These are phyloP conservation scores for Samia ricini DNA, from an alignment of 1,140 invertebrate species.

Conservation along the genomic window DNA sequence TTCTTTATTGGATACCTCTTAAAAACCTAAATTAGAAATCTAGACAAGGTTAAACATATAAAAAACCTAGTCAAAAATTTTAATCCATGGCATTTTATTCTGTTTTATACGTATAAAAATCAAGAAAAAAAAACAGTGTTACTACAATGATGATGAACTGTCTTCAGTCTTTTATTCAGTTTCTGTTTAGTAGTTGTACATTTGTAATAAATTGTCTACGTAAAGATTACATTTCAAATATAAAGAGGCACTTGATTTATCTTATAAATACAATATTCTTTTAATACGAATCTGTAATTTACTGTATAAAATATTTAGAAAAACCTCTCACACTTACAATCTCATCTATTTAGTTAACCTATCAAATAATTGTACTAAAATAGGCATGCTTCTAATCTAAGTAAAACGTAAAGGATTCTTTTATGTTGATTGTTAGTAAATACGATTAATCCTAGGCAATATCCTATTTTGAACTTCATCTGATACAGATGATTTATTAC, in stretches of 20 bases:
- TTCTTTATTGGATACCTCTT: background rate
- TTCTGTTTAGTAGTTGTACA: background rate
- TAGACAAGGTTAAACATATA: background rate
- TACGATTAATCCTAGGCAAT: conserved; percentile 52
- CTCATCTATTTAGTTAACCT: conserved; percentile 42
- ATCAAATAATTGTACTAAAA: conserved; percentile 74
- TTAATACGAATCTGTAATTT: background rate
- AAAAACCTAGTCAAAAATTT: background rate
- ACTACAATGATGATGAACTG: background rate
- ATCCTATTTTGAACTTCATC: conserved; percentile 71
- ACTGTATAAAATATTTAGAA: background rate
- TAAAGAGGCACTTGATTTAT: background rate
- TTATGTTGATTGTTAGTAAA: conserved; percentile 60
- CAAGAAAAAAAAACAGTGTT: background rate
- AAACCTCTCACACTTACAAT: conserved; percentile 27
- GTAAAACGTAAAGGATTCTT: conserved; percentile 51
- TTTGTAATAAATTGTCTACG: background rate
- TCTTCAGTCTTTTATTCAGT: background rate
- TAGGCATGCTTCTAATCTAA: conserved; percentile 64
- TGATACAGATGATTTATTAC: conserved; percentile 69
- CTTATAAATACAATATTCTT: background rate
- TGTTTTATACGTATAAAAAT: background rate
- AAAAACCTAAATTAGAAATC: background rate
- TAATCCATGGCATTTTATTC: background rate
- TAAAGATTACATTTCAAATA: background rate